Percentiles rank a stretch among this genome's conserved stretches.
phyloP scores from a whole-genome alignment of 2,113 vertebrate genomes.

The Phaethornis superciliosus region DNA sequence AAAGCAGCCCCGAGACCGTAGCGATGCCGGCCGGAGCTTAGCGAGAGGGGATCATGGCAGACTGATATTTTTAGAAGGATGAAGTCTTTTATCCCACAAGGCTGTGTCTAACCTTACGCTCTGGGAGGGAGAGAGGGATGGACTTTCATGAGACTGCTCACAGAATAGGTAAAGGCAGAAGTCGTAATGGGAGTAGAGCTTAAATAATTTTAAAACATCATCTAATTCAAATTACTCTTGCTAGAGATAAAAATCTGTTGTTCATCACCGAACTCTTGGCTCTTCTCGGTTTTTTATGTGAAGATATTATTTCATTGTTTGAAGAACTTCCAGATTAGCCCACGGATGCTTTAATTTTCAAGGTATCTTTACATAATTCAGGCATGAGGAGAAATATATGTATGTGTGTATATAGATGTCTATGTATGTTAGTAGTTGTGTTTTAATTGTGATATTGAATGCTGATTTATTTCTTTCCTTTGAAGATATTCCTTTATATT shows the following conservation, averaged over 20 bases:
- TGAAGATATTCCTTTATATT: background rate
- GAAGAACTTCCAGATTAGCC: slow-evolving; percentile 30
- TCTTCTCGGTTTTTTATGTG: background rate
- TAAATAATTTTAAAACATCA: background rate
- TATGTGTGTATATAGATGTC: background rate
- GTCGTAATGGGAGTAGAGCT: background rate
- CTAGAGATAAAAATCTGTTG: slow-evolving; percentile 30
- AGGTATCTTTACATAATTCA: background rate
- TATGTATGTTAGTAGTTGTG: background rate
- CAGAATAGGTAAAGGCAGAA: background rate
- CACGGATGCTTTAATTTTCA: background rate
- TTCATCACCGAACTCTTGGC: slow-evolving; percentile 18
- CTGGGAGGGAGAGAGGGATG: background rate
- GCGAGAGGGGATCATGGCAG: background rate
- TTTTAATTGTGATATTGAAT: background rate
- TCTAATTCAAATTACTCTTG: background rate
- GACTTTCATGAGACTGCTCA: background rate
- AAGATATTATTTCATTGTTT: background rate
- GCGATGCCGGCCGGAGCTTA: background rate
- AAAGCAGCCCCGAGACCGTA: background rate
- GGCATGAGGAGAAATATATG: background rate
- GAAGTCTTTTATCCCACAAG: background rate
- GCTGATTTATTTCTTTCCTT: background rate
- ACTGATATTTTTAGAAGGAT: slow-evolving; percentile 3
- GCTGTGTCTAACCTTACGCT: background rate